These are phyloP conservation scores for Pangasius macronema DNA, from an alignment of 2,797 vertebrate species.

Conservation along the genomic window DNA sequence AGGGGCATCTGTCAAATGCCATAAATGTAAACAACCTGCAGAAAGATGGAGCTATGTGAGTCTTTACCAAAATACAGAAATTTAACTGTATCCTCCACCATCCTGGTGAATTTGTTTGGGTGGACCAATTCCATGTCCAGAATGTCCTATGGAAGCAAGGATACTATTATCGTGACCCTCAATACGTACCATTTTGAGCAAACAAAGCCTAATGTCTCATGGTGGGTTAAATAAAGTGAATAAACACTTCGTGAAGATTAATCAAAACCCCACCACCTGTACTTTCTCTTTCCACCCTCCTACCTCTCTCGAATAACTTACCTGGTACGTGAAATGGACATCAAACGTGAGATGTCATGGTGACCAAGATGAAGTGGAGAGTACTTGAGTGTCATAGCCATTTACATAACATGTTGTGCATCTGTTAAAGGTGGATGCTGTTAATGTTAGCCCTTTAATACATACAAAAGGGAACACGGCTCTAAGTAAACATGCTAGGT, in stretches of 20 bases:
- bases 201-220: background rate
- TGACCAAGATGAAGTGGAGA: conserved; percentile 1
- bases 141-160: background rate
- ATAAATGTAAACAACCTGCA: background rate
- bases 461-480: background rate
- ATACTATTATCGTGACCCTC: background rate
- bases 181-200: background rate
- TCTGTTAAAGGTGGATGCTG: background rate
- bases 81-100: background rate
- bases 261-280: too few relatives aligned
- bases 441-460: background rate
- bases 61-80: background rate
- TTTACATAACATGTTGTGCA: background rate
- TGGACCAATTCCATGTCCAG: background rate
- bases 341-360: conserved; percentile 1
- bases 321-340: background rate
- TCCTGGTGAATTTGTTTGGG: background rate
- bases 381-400: background rate
- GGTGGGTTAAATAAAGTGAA: background rate
- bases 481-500: background rate
- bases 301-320: too few relatives aligned
- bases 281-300: too few relatives aligned
- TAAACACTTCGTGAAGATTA: too few relatives aligned
- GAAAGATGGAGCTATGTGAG: background rate
- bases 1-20: background rate